Evolutionary conservation across 2,797 vertebrate species (phyloP).

Genomic region (Cetoscarus ocellatus): DNA sequence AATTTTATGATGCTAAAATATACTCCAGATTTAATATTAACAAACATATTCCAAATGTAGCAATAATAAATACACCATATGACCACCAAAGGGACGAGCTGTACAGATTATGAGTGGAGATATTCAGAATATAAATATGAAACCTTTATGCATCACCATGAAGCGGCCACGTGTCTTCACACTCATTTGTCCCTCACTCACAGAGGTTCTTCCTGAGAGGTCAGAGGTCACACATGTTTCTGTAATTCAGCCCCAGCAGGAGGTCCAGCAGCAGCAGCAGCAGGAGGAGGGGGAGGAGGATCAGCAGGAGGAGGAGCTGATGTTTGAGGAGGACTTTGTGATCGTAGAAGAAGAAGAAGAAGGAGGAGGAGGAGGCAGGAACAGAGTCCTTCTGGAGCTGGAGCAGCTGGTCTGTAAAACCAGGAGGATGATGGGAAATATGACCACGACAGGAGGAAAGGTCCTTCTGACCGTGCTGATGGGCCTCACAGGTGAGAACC

Average conservation of each 20-base stretch:
- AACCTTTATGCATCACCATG: too few relatives aligned
- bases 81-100: too few relatives aligned
- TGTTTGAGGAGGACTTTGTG: slow-evolving; percentile 87
- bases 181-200: background rate
- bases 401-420: slow-evolving; percentile 86
- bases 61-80: too few relatives aligned
- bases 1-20: too few relatives aligned
- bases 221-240: slow-evolving; percentile 1
- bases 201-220: background rate
- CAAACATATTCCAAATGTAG: too few relatives aligned
- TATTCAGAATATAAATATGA: too few relatives aligned
- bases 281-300: slow-evolving; percentile 80
- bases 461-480: slow-evolving; percentile 92
- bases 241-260: slow-evolving; percentile 18
- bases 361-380: slow-evolving; percentile 83
- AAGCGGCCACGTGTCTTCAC: too few relatives aligned
- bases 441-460: slow-evolving; percentile 92
- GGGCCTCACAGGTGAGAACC: slow-evolving; percentile 89
- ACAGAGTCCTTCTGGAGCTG: slow-evolving; percentile 87
- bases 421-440: slow-evolving; percentile 90
- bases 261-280: slow-evolving; percentile 56
- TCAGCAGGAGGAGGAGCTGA: slow-evolving; percentile 66
- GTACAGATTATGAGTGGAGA: too few relatives aligned
- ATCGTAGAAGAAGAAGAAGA: slow-evolving; percentile 78
- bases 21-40: too few relatives aligned